Percentiles rank a stretch among this genome's conserved stretches.
Conservation (phyloP, 2,888 invertebrate genomes). For the Bombylius major region DNA sequence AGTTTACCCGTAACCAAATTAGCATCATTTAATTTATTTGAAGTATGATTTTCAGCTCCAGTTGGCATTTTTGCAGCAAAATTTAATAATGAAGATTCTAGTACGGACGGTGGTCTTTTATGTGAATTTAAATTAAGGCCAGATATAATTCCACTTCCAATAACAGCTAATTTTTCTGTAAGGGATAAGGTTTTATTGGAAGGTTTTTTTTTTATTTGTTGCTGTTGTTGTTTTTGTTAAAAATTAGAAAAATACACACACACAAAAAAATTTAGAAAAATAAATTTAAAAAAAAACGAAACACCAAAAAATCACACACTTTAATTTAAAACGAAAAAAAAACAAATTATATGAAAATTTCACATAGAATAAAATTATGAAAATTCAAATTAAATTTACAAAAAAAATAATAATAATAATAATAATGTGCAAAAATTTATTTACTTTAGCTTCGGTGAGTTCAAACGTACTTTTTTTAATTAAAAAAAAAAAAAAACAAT, state of each 20-base stretch:
- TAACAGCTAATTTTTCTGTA: conserved; percentile 18
- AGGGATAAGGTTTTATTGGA: conserved; percentile 7
- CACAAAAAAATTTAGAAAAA: background rate
- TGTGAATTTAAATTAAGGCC: conserved; percentile 10
- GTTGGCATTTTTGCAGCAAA: background rate
- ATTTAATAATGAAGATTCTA: background rate
- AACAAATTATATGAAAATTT: background rate
- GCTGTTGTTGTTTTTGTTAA: background rate
- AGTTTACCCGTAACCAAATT: background rate
- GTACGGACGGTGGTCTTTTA: conserved; percentile 2
- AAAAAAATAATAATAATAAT: no score
- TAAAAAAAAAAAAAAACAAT: no score
- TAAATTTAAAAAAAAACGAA: background rate
- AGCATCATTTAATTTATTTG: background rate
- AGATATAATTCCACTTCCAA: conserved; percentile 13
- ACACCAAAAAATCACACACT: background rate
- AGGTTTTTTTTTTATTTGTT: background rate
- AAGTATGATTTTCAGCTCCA: background rate
- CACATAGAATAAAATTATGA: no score
- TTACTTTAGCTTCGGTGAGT: no score
- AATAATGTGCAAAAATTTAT: no score
- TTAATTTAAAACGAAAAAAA: background rate
- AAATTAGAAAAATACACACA: background rate
- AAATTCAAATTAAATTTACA: no score
- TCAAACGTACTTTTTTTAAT: no score